Evolutionary conservation across 1,140 invertebrate species (phyloP), one percentile per base, ranked within the genome.

Genomic region (Bradysia coprophila): DNA sequence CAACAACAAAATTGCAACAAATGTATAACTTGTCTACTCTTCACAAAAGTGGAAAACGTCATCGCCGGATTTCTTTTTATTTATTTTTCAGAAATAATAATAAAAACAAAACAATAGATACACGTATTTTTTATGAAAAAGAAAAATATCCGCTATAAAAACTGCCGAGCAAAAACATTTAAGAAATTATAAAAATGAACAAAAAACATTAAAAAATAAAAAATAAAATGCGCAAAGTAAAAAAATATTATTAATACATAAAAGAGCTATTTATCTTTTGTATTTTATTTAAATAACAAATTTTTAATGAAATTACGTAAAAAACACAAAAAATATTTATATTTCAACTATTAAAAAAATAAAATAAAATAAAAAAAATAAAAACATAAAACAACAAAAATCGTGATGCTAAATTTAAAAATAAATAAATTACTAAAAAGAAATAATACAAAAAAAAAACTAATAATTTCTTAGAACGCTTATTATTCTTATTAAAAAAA

Each of bases 41-140:
- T 34, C 9, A 34, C 32, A 18, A 34, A 34, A 38, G 36, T 38
- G 15, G 36, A 19, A 34, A 34, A 34, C 11, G 6, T 15, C 15
- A 38, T 38, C 20, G 15, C 15, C 21, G 15, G 20, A 38, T 18
- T 20, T 38, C 4, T 38, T 34, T 13, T 18, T 13, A 34, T 34
- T 15, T 4, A 34, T 34, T 34, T 34, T 3, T 4, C n/a, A 34
- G 2, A 34, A 31, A 31, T 18, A 38, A 4, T 18, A 38, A 38
- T 38, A 38, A 38, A 22, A 19, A 10, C 21, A 40, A 40, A 40
- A 10, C 39, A 40, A 21, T 23, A 15, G n/a, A 40, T 19, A 19
- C 21, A 38, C 19, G 19, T 15, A 38, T 21, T n/a, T 23, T 23
- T 40, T n/a, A 40, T 20, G 16, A 28, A 40, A 40, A 20, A 40